These are phyloP conservation scores for Zaprionus bogoriensis DNA, from an alignment of 2,888 invertebrate species.

Conservation along the genomic window DNA sequence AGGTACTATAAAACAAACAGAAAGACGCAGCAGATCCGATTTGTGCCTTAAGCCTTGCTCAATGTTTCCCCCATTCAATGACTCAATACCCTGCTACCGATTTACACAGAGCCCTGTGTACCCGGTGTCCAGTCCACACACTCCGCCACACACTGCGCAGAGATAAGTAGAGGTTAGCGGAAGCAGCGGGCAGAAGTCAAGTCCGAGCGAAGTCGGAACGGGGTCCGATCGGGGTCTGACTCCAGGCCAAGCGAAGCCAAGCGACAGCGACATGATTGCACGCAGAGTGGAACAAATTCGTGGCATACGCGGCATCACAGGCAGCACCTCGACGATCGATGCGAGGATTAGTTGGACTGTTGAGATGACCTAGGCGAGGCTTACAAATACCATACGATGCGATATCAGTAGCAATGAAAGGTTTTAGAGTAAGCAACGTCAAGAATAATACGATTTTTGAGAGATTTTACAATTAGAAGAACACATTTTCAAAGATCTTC, in stretches of 20 bases:
- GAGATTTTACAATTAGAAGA: too few relatives aligned
- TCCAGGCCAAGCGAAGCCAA: too few relatives aligned
- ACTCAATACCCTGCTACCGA: conserved; percentile 60
- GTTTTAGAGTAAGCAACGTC: too few relatives aligned
- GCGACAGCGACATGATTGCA: conserved; percentile 59
- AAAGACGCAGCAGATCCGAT: not conserved
- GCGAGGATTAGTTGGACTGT: conserved; percentile 23
- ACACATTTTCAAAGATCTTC: too few relatives aligned
- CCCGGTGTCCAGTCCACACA: not conserved
- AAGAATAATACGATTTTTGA: too few relatives aligned
- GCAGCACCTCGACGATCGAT: conserved; percentile 71
- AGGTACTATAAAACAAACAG: not conserved
- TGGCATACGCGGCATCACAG: conserved; percentile 65
- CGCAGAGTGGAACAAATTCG: conserved; percentile 74
- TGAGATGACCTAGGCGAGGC: conserved; percentile 29
- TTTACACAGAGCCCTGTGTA: conserved; percentile 45
- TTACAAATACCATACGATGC: too few relatives aligned
- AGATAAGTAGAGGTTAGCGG: conserved; percentile 11
- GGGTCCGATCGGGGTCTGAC: too few relatives aligned
- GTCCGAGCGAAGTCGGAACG: conserved; percentile 19
- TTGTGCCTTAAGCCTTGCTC: conserved; percentile 28
- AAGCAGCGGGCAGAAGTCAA: conserved; percentile 20
- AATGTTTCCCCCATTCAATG: conserved; percentile 46
- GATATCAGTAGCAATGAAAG: too few relatives aligned
- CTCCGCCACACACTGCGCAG: not conserved